Percentiles rank a stretch among this genome's conserved stretches.
Conservation (phyloP, 2,797 vertebrate genomes). For the Huso huso region DNA sequence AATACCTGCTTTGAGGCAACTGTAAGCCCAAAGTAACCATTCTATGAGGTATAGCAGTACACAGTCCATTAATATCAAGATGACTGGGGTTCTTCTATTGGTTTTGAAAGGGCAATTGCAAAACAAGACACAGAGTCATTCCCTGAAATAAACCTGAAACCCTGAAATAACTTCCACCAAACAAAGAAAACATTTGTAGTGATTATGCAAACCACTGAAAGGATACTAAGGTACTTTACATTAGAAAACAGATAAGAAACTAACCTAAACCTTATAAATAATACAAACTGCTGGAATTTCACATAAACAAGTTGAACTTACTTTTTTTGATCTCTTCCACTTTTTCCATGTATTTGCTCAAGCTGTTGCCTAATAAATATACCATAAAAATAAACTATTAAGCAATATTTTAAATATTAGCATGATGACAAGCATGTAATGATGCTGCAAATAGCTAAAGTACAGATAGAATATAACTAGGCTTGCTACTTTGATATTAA, state of each 20-base stretch:
- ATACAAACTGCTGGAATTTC: no score
- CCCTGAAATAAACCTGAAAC: no score
- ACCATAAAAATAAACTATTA: not conserved
- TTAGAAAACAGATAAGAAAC: not conserved
- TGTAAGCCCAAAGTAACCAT: constrained; percentile 39
- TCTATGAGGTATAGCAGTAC: constrained; percentile 34
- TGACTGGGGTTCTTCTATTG: constrained; percentile 37
- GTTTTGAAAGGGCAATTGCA: constrained; percentile 21
- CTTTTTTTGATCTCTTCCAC: constrained; percentile 83
- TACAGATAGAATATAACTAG: no score
- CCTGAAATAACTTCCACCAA: no score
- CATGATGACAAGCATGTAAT: not conserved
- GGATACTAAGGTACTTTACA: constrained; percentile 2
- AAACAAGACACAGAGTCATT: not conserved
- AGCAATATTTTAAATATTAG: not conserved
- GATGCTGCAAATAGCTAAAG: no score
- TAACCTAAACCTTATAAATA: not conserved
- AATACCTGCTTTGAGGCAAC: constrained; percentile 18
- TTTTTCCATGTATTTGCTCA: constrained; percentile 81
- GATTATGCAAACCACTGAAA: not conserved
- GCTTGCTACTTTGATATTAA: no score
- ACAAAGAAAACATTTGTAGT: no score
- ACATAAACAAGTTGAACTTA: constrained; percentile 53
- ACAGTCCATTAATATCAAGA: constrained; percentile 32
- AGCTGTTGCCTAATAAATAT: constrained; percentile 66